Evolutionary conservation across 2,113 vertebrate species (phyloP), one percentile per base, ranked within the genome.

Genomic region (Pteruthius melanotis): DNA sequence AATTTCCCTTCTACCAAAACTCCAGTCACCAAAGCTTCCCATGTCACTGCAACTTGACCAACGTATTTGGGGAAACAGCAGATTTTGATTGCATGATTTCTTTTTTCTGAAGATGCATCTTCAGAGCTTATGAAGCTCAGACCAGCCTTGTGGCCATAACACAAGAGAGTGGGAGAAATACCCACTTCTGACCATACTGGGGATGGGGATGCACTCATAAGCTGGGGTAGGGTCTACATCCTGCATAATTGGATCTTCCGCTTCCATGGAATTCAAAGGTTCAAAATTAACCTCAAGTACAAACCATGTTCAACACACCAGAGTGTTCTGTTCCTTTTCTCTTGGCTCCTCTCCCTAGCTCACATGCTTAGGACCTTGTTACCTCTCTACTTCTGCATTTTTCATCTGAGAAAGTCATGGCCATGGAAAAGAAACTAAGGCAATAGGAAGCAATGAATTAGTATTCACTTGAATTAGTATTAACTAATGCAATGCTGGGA

Each of bases 1-100:
- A 13, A 12, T 59, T 79, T 68, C 57, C 17, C 30, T 79, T 83
- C 44, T 47, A 64, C 26, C 20, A 83, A 75, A 93, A 14, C 23
- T 50, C 30, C 14, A 18, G 40, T 16, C 69, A 72, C 44, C 40
- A 76, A 89, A 82, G 7, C 13, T 15, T 85, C 7, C 21, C 13
- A 52, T 7, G 7, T 3, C 47, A 27, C 30, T 63, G 12, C 15
- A 76, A 72, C 15, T 52, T 0, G 0, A 56, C 16, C 15, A 60
- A 10, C 19, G 12, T 52, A 20, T 40, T 39, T 72, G 9, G 13
- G 30, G 17, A 88, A 82, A 66, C 3, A 64, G 3, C 0, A 0
- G 19, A 33, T 44, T 83, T 53, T 60, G 23, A 68, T 71, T 85
- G 54, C 8, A 10, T 4, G 3, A 24, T 68, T 26, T 61, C 22